Conservation (phyloP, 2,888 invertebrate species). For the Lasioglossum vierecki region DNA sequence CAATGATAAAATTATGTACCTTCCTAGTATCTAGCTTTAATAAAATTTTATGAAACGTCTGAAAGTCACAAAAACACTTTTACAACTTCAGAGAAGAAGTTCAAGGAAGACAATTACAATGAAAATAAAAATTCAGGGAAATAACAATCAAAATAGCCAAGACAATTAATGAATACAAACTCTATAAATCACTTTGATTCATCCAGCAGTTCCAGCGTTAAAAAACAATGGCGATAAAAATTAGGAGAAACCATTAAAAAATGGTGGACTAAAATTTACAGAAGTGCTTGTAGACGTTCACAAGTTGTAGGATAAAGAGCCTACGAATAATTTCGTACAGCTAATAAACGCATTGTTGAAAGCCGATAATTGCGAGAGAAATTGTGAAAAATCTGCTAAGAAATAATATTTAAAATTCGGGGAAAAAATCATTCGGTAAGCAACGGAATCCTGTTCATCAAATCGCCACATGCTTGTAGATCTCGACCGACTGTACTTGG, state of each 20-base stretch:
- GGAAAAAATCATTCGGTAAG: neutral
- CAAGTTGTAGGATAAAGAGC: neutral
- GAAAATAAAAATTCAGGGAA: too few species aligned
- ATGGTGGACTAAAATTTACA: neutral
- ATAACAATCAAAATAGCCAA: too few species aligned
- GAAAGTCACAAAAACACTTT: neutral
- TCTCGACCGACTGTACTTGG: constrained; percentile 20
- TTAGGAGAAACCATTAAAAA: neutral
- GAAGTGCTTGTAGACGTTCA: neutral
- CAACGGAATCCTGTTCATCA: neutral
- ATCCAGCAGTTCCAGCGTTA: neutral
- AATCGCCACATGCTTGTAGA: constrained; percentile 8
- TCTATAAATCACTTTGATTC: too few species aligned
- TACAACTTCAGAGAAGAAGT: neutral
- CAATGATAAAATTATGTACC: neutral
- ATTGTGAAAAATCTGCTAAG: neutral
- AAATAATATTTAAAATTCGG: neutral
- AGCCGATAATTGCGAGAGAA: neutral
- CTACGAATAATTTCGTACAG: neutral
- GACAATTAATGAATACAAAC: too few species aligned
- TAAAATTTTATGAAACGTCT: neutral
- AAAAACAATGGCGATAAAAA: neutral
- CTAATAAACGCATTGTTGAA: neutral
- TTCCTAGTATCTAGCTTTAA: neutral
- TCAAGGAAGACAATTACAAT: too few species aligned